These are phyloP conservation scores for Phrynocephalus guinanensis DNA, from an alignment of 2,797 vertebrate genomes.

Conservation along the genomic window DNA sequence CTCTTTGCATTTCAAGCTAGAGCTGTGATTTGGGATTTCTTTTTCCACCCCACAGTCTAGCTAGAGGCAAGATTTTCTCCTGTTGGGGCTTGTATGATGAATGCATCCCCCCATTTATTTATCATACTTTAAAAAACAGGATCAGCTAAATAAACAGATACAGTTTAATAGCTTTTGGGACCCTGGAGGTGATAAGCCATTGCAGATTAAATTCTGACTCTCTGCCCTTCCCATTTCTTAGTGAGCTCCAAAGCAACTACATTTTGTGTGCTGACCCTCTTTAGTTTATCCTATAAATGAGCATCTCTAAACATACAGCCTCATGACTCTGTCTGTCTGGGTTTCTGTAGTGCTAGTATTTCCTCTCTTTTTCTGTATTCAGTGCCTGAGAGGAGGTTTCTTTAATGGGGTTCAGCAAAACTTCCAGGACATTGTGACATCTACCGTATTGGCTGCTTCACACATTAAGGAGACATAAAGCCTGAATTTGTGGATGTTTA, in stretches of 20 bases:
- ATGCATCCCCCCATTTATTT: constrained; percentile 49
- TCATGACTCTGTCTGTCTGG: background rate
- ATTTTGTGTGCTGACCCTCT: constrained; percentile 57
- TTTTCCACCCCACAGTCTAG: constrained; percentile 51
- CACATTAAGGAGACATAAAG: background rate
- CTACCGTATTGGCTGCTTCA: background rate
- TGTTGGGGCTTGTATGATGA: constrained; percentile 49
- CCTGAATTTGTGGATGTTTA: background rate
- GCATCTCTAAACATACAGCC: constrained; percentile 25
- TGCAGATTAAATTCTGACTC: constrained; percentile 49
- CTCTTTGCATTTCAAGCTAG: constrained; percentile 44
- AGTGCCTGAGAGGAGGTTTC: background rate
- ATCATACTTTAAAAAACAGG: constrained; percentile 71
- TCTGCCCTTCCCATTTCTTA: background rate
- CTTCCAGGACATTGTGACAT: background rate
- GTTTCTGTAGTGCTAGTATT: background rate
- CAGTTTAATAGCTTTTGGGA: constrained; percentile 55
- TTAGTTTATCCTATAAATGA: constrained; percentile 61
- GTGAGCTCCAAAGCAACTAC: constrained; percentile 60
- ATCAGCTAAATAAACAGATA: constrained; percentile 74
- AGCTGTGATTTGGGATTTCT: constrained; percentile 49
- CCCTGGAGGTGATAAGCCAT: constrained; percentile 66
- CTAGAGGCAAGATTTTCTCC: constrained; percentile 64
- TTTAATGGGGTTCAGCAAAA: background rate
- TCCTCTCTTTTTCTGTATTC: background rate